Percentiles rank a stretch among this genome's conserved stretches.
These are phyloP conservation scores for Tipula lateralis DNA, from an alignment of 2,888 invertebrate genomes.

Conservation along the genomic window DNA sequence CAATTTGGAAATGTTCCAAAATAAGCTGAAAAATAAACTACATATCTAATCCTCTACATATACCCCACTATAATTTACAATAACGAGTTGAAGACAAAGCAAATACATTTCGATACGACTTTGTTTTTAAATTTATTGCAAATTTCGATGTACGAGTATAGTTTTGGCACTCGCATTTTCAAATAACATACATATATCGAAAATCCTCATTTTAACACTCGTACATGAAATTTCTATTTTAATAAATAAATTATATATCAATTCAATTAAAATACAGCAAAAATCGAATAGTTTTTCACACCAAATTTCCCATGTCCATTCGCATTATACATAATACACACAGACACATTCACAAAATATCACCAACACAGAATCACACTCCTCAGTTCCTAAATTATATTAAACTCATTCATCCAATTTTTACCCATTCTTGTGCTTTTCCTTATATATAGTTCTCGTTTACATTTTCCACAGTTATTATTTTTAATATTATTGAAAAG, in stretches of 20 bases:
- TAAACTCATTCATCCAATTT: background rate
- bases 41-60: background rate
- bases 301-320: slow-evolving; percentile 6
- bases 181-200: background rate
- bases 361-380: background rate
- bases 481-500: background rate
- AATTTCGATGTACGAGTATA: background rate
- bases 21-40: background rate
- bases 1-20: background rate
- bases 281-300: background rate
- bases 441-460: background rate
- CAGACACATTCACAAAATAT: background rate
- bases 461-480: background rate
- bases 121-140: background rate
- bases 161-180: background rate
- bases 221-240: background rate
- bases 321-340: background rate
- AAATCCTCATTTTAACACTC: background rate
- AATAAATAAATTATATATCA: slow-evolving; percentile 19
- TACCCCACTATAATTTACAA: background rate
- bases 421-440: background rate
- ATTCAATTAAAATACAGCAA: background rate
- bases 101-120: background rate
- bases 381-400: background rate
- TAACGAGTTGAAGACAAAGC: background rate